Evolutionary conservation across 1,140 invertebrate genomes (phyloP).

Genomic region (Riptortus pedestris): DNA sequence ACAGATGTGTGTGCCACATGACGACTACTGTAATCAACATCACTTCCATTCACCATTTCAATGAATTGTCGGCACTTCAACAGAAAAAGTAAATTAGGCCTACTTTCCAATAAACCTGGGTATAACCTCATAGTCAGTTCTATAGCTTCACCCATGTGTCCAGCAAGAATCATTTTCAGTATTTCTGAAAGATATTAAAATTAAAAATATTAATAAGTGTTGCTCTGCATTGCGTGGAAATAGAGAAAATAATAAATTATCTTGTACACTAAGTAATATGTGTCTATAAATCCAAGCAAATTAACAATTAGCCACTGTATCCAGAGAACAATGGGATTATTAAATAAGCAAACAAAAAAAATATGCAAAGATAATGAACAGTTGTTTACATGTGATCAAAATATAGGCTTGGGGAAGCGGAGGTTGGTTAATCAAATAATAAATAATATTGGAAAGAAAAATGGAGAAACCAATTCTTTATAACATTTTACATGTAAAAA

Average conservation of each 20-base stretch:
- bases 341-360: too few species aligned
- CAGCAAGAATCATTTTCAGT: constrained; percentile 80
- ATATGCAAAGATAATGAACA: too few species aligned
- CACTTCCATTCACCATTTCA: constrained; percentile 82
- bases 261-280: background rate
- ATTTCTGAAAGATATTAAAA: constrained; percentile 62
- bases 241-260: background rate
- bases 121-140: constrained; percentile 78
- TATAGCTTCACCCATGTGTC: constrained; percentile 90
- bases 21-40: constrained; percentile 42
- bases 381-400: too few species aligned
- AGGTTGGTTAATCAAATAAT: too few species aligned
- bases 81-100: constrained; percentile 84
- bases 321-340: too few species aligned
- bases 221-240: background rate
- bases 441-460: too few species aligned
- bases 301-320: too few species aligned
- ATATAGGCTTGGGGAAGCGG: too few species aligned
- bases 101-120: constrained; percentile 78
- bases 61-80: constrained; percentile 96
- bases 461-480: too few species aligned
- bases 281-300: too few species aligned
- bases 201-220: constrained; percentile 8
- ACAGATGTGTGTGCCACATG: constrained; percentile 49
- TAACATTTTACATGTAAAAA: too few species aligned